Evolutionary conservation across 2,113 vertebrate species (phyloP).

Genomic region (Neogobius melanostomus): DNA sequence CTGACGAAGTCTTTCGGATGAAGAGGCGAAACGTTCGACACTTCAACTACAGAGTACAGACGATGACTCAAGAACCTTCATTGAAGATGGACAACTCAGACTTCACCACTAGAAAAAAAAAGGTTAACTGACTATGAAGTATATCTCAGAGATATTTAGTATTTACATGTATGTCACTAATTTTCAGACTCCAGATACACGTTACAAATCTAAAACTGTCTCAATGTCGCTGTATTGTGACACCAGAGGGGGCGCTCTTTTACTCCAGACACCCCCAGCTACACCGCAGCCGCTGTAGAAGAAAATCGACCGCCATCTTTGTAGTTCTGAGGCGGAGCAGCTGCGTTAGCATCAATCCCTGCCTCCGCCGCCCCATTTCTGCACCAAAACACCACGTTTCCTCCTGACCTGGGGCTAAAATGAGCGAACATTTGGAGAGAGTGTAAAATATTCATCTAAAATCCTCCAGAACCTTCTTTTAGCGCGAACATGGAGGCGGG

Average conservation of each 20-base stretch:
- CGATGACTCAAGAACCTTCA: too few relatives aligned
- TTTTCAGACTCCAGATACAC: too few relatives aligned
- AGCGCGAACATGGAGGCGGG: constrained; percentile 51
- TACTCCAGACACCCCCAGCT: background rate
- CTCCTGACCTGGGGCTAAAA: background rate
- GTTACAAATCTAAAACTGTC: background rate
- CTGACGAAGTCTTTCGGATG: too few relatives aligned
- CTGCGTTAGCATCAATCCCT: background rate
- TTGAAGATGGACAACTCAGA: too few relatives aligned
- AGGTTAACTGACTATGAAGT: too few relatives aligned
- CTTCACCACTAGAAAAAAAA: too few relatives aligned
- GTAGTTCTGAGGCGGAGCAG: background rate
- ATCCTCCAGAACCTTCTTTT: background rate
- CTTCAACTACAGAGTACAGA: too few relatives aligned
- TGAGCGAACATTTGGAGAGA: background rate
- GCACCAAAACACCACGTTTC: background rate
- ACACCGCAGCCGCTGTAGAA: background rate
- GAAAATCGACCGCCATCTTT: background rate
- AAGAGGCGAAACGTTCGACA: too few relatives aligned
- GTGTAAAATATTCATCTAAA: background rate
- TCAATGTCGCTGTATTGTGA: background rate
- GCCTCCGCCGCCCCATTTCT: background rate
- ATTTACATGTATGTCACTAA: too few relatives aligned
- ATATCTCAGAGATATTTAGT: too few relatives aligned
- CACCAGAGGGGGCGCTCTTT: background rate